phyloP scores from a whole-genome alignment of 2,888 invertebrate species.

The Phania funesta region DNA sequence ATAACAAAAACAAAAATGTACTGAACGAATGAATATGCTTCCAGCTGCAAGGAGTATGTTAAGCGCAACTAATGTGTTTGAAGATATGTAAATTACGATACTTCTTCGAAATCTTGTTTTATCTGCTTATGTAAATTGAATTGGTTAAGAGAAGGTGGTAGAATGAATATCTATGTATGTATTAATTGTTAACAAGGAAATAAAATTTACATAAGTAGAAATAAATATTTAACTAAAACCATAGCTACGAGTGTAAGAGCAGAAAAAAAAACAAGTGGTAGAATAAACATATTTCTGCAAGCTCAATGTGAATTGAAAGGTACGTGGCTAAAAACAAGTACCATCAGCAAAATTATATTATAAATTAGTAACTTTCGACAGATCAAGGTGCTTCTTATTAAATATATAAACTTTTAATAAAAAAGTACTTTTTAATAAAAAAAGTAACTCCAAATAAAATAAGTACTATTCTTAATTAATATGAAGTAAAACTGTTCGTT shows the following conservation, averaged over 20 bases:
- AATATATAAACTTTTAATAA: too few species aligned
- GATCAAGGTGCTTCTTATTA: too few species aligned
- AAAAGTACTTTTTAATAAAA: too few species aligned
- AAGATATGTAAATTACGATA: constrained; percentile 53
- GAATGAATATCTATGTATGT: neutral
- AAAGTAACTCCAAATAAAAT: too few species aligned
- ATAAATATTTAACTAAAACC: neutral
- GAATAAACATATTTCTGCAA: neutral
- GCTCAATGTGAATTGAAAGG: neutral
- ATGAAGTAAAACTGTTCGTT: too few species aligned
- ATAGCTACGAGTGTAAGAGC: neutral
- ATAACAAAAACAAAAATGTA: constrained; percentile 29
- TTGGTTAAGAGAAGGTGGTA: constrained; percentile 26
- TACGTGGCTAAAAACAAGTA: neutral
- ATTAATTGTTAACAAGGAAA: constrained; percentile 20
- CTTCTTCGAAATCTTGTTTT: constrained; percentile 2
- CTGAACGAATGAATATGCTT: constrained; percentile 32
- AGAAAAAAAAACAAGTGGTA: neutral
- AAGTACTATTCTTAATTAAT: too few species aligned
- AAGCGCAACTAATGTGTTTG: constrained; percentile 54
- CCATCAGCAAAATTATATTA: neutral
- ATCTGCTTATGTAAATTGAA: constrained; percentile 54
- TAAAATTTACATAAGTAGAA: constrained; percentile 26
- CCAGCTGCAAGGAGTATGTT: constrained; percentile 37
- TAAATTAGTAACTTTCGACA: too few species aligned